Percentiles rank a stretch among this genome's conserved stretches.
Evolutionary conservation across 2,113 vertebrate genomes (phyloP).

Genomic region (Ramphastos sulfuratus): DNA sequence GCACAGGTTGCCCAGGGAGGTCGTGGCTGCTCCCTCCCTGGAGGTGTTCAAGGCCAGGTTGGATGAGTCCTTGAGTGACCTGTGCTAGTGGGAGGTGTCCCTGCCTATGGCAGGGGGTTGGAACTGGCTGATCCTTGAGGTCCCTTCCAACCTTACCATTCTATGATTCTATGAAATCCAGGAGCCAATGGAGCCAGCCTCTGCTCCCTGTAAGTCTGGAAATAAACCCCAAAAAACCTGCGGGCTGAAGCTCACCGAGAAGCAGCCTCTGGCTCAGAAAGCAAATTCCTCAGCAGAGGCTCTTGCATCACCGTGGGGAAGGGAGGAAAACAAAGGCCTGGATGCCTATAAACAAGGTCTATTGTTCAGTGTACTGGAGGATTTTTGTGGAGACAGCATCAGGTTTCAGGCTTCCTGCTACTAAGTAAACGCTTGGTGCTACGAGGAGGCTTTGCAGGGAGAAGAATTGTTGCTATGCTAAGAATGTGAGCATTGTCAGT

Average conservation of each 20-base stretch:
- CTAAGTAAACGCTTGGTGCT: neutral
- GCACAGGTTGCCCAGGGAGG: no score
- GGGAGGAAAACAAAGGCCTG: neutral
- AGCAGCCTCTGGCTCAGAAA: neutral
- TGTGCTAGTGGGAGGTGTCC: no score
- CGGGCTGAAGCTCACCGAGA: neutral
- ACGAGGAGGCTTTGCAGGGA: neutral
- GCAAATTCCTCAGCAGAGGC: neutral
- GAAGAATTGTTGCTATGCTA: constrained; percentile 25
- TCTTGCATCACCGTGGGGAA: constrained; percentile 5
- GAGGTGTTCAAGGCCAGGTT: no score
- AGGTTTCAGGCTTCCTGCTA: constrained; percentile 40
- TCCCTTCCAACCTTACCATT: no score
- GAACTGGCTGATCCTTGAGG: no score
- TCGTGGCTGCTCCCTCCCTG: no score
- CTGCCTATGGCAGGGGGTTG: no score
- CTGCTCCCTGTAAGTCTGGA: neutral
- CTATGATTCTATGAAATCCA: no score
- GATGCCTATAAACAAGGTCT: constrained; percentile 15
- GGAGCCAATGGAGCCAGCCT: neutral
- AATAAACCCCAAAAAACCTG: neutral
- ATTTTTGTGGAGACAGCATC: constrained; percentile 27
- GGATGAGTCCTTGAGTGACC: no score
- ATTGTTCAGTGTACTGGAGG: constrained; percentile 24
- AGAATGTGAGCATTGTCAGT: constrained; percentile 22